A percentile compares a stretch with the other conserved stretches of the same genome.
These are phyloP conservation scores for Sinocyclocheilus anophthalmus DNA, from an alignment of 2,113 vertebrate genomes.

Conservation along the genomic window DNA sequence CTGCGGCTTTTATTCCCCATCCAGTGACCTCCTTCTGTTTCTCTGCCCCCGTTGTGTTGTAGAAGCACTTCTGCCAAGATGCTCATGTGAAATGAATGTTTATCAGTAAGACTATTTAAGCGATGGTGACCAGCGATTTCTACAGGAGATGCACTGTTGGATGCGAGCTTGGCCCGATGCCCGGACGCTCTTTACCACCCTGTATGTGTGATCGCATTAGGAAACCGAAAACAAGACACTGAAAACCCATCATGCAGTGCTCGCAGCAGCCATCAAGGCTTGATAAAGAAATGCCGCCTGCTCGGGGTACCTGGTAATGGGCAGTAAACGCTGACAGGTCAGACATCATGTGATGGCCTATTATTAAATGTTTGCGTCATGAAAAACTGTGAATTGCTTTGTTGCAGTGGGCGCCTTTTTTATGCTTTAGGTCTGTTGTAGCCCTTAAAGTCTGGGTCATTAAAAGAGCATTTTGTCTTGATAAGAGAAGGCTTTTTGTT, in stretches of 20 bases:
- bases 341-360: slow-evolving; percentile 8
- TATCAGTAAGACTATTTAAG: slow-evolving; percentile 52
- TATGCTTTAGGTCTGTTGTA: background rate
- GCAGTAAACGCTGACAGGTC: slow-evolving; percentile 7
- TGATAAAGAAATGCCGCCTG: slow-evolving; percentile 5
- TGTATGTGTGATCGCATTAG: slow-evolving; percentile 29
- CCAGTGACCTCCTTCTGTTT: slow-evolving; percentile 28
- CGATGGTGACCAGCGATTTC: slow-evolving; percentile 36
- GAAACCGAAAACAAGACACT: background rate
- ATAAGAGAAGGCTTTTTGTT: too few species aligned
- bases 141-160: slow-evolving; percentile 49
- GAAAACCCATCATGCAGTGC: slow-evolving; percentile 17
- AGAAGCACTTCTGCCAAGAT: slow-evolving; percentile 43
- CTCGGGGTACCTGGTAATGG: slow-evolving; percentile 3
- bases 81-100: slow-evolving; percentile 57
- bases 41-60: slow-evolving; percentile 25
- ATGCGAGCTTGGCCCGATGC: slow-evolving; percentile 46
- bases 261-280: background rate
- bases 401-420: background rate
- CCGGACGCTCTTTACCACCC: slow-evolving; percentile 41
- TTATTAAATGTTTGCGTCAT: slow-evolving; percentile 25
- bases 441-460: background rate
- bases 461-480: background rate
- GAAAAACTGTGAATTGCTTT: slow-evolving; percentile 7
- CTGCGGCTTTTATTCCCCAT: slow-evolving; percentile 11